Conservation (phyloP, 2,113 vertebrate species). For the Regulus satrapa region DNA sequence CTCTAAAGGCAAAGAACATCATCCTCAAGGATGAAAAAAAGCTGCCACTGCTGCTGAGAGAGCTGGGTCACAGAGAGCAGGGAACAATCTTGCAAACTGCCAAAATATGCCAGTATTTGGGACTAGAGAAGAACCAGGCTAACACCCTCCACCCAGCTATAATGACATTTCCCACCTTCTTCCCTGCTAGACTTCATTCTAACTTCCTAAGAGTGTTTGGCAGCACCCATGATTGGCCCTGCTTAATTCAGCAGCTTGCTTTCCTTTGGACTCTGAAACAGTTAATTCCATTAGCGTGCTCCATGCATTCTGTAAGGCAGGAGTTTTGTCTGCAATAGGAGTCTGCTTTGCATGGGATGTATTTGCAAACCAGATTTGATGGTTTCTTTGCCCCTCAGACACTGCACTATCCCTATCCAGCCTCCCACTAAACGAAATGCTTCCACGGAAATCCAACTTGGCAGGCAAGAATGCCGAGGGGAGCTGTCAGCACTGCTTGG, state of each 20-base stretch:
- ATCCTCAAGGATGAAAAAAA: neutral
- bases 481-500: neutral
- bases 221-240: neutral
- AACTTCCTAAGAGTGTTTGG: neutral
- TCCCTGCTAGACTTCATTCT: neutral
- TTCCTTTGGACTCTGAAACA: neutral
- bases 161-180: neutral
- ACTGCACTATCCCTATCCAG: neutral
- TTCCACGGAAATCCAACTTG: neutral
- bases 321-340: neutral
- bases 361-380: neutral
- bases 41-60: neutral
- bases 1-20: neutral
- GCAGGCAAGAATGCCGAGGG: neutral
- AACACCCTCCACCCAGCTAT: neutral
- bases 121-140: neutral
- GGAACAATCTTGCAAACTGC: neutral
- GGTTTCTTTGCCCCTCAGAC: neutral
- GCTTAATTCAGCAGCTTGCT: neutral
- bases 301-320: neutral
- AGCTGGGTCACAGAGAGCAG: neutral
- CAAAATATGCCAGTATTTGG: neutral
- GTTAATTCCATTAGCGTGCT: neutral
- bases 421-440: neutral
- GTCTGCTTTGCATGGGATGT: accelerated